phyloP scores from a whole-genome alignment of 2,113 vertebrate genomes.

The Ploceus nigricollis region DNA sequence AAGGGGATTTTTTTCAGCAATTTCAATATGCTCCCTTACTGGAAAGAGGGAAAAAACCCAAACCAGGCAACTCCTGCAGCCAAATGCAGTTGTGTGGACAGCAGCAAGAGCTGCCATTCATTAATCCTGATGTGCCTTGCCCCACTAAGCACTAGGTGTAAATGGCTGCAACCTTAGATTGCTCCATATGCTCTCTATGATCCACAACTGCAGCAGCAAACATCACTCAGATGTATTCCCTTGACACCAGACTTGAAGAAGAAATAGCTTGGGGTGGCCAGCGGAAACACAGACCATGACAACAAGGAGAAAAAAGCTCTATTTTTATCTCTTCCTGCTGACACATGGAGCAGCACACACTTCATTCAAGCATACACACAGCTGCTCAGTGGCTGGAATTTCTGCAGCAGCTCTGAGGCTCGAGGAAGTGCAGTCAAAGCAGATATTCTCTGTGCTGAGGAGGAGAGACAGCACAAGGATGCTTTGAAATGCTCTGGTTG shows the following conservation, averaged over 20 bases:
- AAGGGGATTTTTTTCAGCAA: neutral
- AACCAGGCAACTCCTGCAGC: neutral
- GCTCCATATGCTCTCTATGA: neutral
- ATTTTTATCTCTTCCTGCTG: constrained; percentile 46
- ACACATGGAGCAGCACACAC: neutral
- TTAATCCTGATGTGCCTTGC: neutral
- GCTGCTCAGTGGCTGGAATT: constrained; percentile 33
- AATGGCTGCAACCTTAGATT: neutral
- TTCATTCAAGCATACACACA: neutral
- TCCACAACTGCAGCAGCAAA: neutral
- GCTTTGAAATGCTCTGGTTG: neutral
- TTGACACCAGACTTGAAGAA: neutral
- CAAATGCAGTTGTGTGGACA: neutral
- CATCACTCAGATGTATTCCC: neutral
- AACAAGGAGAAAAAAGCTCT: constrained; percentile 5
- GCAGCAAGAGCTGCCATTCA: neutral
- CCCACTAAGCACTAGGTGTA: neutral
- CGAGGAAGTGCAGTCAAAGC: neutral
- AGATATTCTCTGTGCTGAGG: neutral
- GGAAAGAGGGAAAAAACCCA: accelerated
- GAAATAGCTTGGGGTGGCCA: neutral
- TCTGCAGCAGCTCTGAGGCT: neutral
- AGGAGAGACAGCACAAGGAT: neutral
- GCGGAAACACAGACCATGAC: neutral
- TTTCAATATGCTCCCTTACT: neutral